Base-by-base conservation (phyloP, 2,113 vertebrate species). In the Tapirus terrestris region DNA sequence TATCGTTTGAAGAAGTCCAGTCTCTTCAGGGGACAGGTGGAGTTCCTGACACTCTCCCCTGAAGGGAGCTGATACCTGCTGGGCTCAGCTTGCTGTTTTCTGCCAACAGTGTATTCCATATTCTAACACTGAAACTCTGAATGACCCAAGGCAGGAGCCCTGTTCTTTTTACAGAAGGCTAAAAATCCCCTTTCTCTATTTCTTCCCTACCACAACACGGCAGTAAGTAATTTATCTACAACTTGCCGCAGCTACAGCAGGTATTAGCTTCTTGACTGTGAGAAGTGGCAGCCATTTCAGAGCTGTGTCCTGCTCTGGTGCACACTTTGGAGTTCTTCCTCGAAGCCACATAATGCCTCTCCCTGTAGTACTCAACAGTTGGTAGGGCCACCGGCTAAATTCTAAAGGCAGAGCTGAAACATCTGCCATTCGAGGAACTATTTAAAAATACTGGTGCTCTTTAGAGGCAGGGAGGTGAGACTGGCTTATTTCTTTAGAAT, bases 401-500 rank as follows among this genome's bases (percentile, higher is more conserved):
- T 51, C 86, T 93, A 45, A 48, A 81, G 61, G 80, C 82, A 96
- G 60, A 67, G 48, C 39, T 53, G 33, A 33, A 91, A 84, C 96
- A 89, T 63, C 67, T 81, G 58, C 67, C 45, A 20, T 53, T 23
- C 6, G 2, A 89, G 39, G 56, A 93, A 53, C 87, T 58, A 68
- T 81, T 96, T 96, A 7, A 51, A 89, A 95, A 91, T 39, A 43
- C 79, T n/a, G 68, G 31, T 83, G 84, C 86, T 89, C 83, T 77
- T 84, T n/a, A 51, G 87, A 82, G 68, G 79, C 67, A 48, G 53
- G 65, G 39, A 96, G 73, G 87, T 82, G 77, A 97, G 83, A 67
- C 45, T n/a, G 68, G n/a, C 27, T 63, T 81, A 67, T 79, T 65
- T 67, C 92, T 86, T 68, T 89, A n/a, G 83, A 45, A 93, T 89